These are phyloP conservation scores for Geotrupes spiniger DNA, from an alignment of 2,888 invertebrate genomes.

Conservation along the genomic window DNA sequence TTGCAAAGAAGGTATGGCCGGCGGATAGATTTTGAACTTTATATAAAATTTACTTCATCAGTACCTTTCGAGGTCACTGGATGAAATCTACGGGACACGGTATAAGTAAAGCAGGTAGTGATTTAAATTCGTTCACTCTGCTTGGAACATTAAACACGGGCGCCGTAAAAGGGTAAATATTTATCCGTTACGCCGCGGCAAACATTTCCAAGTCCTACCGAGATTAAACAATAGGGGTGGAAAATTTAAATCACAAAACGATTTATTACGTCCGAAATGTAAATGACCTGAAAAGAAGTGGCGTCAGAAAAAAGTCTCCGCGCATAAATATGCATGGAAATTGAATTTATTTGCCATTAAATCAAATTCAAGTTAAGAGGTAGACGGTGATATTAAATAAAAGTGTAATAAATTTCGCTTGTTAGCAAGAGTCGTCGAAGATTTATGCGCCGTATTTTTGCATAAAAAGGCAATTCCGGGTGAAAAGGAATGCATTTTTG, in stretches of 20 bases:
- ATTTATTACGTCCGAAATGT: background rate
- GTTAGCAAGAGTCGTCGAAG: conserved; percentile 7
- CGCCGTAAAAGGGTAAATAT: conserved; percentile 19
- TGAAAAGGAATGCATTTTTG: conserved; percentile 10
- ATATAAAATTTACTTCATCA: no score
- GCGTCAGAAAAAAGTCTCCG: no score
- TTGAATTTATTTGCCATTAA: conserved; percentile 6
- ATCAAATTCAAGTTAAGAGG: conserved; percentile 10
- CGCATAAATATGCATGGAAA: background rate
- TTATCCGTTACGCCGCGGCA: conserved; percentile 17
- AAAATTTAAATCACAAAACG: conserved; percentile 3
- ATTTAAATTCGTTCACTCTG: background rate
- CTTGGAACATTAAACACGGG: background rate
- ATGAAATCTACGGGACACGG: background rate
- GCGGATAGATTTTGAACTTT: no score
- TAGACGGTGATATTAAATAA: conserved; percentile 13
- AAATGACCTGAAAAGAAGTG: background rate
- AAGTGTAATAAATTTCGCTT: conserved; percentile 12
- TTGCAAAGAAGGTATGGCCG: no score
- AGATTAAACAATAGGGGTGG: conserved; percentile 1
- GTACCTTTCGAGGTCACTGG: conserved; percentile 1
- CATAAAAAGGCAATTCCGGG: conserved; percentile 20
- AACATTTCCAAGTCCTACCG: background rate
- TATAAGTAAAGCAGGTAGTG: conserved; percentile 1
- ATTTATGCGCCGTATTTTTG: conserved; percentile 18